Conservation (phyloP, 2,113 vertebrate genomes). For the Pangasianodon gigas region DNA sequence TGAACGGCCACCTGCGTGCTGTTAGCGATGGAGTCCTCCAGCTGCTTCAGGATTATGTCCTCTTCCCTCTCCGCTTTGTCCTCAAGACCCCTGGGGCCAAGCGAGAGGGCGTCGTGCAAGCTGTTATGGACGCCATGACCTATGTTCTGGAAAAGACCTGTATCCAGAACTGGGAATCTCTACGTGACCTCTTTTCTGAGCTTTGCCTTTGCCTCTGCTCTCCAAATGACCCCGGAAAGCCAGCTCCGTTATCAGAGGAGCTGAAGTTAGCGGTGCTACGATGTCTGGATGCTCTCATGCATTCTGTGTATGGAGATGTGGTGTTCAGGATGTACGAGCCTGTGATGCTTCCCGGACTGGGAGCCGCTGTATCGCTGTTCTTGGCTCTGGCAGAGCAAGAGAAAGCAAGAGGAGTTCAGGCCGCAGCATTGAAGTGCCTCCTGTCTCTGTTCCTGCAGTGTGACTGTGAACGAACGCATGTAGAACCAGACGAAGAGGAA, state of each 20-base stretch:
- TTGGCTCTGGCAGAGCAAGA: slow-evolving; percentile 82
- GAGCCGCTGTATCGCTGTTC: slow-evolving; percentile 84
- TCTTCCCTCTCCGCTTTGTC: slow-evolving; percentile 88
- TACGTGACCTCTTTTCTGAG: slow-evolving; percentile 85
- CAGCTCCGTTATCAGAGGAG: slow-evolving; percentile 79
- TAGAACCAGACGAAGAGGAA: slow-evolving; percentile 60
- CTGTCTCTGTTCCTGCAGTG: slow-evolving; percentile 81
- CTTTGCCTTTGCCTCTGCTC: slow-evolving; percentile 83
- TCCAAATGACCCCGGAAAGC: slow-evolving; percentile 67
- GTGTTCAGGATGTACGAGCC: slow-evolving; percentile 80
- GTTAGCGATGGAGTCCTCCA: slow-evolving; percentile 82
- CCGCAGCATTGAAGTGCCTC: slow-evolving; percentile 80
- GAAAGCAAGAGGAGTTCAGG: slow-evolving; percentile 79
- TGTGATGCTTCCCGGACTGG: slow-evolving; percentile 80
- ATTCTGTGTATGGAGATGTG: slow-evolving; percentile 80
- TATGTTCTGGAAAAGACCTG: slow-evolving; percentile 81
- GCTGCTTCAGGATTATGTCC: slow-evolving; percentile 90
- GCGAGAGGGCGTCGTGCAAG: slow-evolving; percentile 77
- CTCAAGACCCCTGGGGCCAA: slow-evolving; percentile 79
- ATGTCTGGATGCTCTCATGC: slow-evolving; percentile 81
- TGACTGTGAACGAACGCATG: slow-evolving; percentile 76
- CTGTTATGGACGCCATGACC: slow-evolving; percentile 77
- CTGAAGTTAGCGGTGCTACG: slow-evolving; percentile 77
- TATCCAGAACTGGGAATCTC: slow-evolving; percentile 79
- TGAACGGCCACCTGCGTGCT: slow-evolving; percentile 71